Percentiles rank a stretch among this genome's conserved stretches.
phyloP scores from a whole-genome alignment of 2,797 vertebrate genomes.

The Oreochromis grahami region DNA sequence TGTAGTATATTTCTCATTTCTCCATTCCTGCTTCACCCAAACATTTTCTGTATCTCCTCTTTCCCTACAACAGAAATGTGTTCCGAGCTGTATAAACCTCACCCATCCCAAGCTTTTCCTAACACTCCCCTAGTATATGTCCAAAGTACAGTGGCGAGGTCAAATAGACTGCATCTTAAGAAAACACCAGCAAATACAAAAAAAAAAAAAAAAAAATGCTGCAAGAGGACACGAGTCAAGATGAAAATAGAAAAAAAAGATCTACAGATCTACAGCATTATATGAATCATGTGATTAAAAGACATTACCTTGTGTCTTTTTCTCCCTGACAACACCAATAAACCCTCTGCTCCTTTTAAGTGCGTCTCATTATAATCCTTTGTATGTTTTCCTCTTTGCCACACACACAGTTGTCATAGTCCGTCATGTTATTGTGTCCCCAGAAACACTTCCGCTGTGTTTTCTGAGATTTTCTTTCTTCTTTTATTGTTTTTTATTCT shows the following conservation, averaged over 20 bases:
- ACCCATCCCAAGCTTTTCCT: not conserved
- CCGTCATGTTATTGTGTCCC: not conserved
- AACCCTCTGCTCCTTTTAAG: not conserved
- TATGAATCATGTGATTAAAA: not conserved
- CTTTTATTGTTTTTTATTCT: not conserved
- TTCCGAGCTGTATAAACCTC: not conserved
- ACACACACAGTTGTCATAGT: not conserved
- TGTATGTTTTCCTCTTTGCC: not conserved
- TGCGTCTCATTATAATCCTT: not conserved
- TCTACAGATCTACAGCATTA: not conserved
- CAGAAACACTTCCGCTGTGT: not conserved
- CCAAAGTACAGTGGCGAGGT: not conserved
- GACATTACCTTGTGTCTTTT: not conserved
- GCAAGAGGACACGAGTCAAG: not conserved
- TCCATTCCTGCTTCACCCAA: not conserved
- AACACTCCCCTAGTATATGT: not conserved
- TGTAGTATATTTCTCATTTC: not conserved
- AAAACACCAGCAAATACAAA: not conserved
- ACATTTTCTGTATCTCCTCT: not conserved
- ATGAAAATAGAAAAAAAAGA: not conserved
- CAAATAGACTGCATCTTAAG: not conserved
- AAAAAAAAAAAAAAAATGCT: not conserved
- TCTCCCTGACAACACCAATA: not conserved
- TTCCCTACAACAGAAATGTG: not conserved
- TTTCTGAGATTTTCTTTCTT: not conserved